Evolutionary conservation across 2,888 invertebrate genomes (phyloP).

Genomic region (Acanthosepion esculentum): DNA sequence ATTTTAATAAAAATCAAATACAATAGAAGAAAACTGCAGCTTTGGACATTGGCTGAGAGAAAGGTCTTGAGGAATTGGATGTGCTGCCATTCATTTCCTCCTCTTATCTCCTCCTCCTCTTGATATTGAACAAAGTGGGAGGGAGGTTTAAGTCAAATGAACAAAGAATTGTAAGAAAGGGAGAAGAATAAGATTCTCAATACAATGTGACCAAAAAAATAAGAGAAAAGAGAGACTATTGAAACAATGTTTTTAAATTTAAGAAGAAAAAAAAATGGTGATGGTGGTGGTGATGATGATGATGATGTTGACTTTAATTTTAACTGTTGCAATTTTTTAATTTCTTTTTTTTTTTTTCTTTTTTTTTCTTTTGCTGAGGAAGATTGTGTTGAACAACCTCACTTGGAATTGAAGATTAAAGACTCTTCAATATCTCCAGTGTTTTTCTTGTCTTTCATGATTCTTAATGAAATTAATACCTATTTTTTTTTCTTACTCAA

Average conservation of each 20-base stretch:
- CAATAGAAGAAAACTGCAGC: conserved; percentile 14
- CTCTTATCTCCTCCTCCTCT: conserved; percentile 33
- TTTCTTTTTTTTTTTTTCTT: not conserved
- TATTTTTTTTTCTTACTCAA: too few species aligned
- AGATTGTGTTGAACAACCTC: not conserved
- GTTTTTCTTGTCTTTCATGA: not conserved
- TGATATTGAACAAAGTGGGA: not conserved
- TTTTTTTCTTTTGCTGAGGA: not conserved
- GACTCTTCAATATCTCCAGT: not conserved
- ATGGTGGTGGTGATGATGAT: not conserved
- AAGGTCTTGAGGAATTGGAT: not conserved
- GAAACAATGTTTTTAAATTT: not conserved
- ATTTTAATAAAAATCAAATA: not conserved
- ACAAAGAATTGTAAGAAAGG: not conserved
- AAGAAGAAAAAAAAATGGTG: not conserved
- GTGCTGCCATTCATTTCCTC: conserved; percentile 1
- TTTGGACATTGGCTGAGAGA: not conserved
- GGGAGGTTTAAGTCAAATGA: not conserved
- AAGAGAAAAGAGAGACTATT: not conserved
- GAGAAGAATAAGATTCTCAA: not conserved
- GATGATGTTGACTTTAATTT: conserved; percentile 33
- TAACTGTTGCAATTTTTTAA: not conserved
- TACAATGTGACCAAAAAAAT: not conserved
- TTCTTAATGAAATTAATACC: not conserved
- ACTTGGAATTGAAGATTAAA: conserved; percentile 33